These are phyloP conservation scores for Copidosoma floridanum DNA, from an alignment of 1,140 invertebrate genomes.

Conservation along the genomic window DNA sequence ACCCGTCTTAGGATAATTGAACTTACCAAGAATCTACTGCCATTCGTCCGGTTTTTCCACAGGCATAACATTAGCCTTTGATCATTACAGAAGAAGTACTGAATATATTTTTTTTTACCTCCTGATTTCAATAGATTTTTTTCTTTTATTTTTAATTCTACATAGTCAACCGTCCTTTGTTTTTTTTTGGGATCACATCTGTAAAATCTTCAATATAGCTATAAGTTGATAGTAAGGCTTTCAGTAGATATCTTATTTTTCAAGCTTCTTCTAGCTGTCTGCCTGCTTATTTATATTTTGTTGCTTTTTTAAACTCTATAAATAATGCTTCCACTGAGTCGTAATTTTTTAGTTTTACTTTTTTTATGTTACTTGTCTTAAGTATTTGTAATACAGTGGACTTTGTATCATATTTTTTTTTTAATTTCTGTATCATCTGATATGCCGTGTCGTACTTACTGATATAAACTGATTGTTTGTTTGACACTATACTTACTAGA, in stretches of 20 bases:
- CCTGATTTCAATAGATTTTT: conserved; percentile 41
- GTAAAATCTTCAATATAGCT: too few species aligned
- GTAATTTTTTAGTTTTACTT: background rate
- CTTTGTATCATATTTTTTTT: background rate
- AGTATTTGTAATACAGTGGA: background rate
- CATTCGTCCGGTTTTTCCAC: conserved; percentile 28
- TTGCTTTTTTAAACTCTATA: conserved; percentile 28
- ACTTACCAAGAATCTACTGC: too few species aligned
- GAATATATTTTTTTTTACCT: conserved; percentile 32
- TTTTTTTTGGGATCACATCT: conserved; percentile 34
- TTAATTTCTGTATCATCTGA: background rate
- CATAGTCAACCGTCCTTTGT: conserved; percentile 48
- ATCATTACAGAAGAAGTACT: conserved; percentile 28
- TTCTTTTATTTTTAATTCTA: conserved; percentile 45
- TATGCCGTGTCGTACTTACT: background rate
- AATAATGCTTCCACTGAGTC: conserved; percentile 28
- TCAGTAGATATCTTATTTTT: background rate
- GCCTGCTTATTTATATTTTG: background rate
- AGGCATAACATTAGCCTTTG: conserved; percentile 23
- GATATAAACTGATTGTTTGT: background rate
- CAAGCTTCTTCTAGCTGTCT: background rate
- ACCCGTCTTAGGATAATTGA: too few species aligned
- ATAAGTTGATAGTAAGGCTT: conserved; percentile 16
- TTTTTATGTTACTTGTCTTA: background rate
- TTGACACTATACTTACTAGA: background rate